A percentile compares a stretch with the other conserved stretches of the same genome.
Conservation (phyloP, 30 jellyfish, hydroid and myxozoan genomes). For the Hydractinia symbiolongicarpus region DNA sequence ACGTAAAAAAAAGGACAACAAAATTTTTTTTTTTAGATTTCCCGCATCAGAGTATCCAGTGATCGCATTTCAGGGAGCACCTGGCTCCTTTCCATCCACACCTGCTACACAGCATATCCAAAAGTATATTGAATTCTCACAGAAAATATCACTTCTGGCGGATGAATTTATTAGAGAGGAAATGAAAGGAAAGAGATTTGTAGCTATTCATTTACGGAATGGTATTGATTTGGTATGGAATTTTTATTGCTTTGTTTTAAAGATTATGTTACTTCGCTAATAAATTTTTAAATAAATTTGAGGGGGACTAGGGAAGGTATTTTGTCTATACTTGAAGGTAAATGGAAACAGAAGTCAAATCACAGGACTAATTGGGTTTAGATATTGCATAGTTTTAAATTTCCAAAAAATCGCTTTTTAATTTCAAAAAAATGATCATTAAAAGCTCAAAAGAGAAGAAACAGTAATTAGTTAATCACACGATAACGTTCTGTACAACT, state of each 20-base stretch:
- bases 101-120: conserved; percentile 59
- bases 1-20: background rate
- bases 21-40: conserved; percentile 20
- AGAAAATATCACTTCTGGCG: conserved; percentile 36
- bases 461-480: too few species aligned
- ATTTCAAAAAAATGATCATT: too few species aligned
- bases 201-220: conserved; percentile 90
- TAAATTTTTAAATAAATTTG: too few species aligned
- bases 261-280: too few species aligned
- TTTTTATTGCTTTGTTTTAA: background rate
- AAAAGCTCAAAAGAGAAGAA: too few species aligned
- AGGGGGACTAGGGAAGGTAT: too few species aligned
- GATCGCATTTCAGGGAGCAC: conserved; percentile 97
- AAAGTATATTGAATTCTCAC: conserved; percentile 71
- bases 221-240: conserved; percentile 87
- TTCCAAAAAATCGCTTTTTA: too few species aligned
- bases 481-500: too few species aligned
- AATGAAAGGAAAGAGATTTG: conserved; percentile 52
- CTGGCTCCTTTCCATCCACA: conserved; percentile 85
- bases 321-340: background rate
- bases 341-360: too few species aligned
- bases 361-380: too few species aligned
- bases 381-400: too few species aligned
- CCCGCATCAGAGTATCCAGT: conserved; percentile 63
- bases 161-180: conserved; percentile 53